Evolutionary conservation across 2,888 invertebrate species (phyloP).

Genomic region (Trichacis sp.): DNA sequence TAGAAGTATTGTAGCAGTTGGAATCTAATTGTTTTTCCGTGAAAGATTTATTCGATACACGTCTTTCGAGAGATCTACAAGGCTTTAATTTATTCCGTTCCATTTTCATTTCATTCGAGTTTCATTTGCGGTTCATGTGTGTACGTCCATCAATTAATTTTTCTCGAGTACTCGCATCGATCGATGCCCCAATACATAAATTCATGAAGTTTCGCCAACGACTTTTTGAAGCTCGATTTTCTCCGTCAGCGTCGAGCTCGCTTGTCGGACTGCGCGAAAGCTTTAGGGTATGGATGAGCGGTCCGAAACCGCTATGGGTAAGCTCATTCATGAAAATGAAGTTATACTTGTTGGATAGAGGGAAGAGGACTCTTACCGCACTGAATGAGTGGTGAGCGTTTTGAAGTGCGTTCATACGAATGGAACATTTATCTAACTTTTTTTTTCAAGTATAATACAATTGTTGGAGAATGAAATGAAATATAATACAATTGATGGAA

Average conservation of each 20-base stretch:
- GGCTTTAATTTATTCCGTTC: too few relatives aligned
- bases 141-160: slow-evolving; percentile 49
- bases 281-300: slow-evolving; percentile 23
- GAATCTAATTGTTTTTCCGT: slow-evolving; percentile 10
- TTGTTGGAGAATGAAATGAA: too few relatives aligned
- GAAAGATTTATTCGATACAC: slow-evolving; percentile 36
- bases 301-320: slow-evolving; percentile 27
- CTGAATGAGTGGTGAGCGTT: slow-evolving; percentile 23
- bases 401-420: not conserved
- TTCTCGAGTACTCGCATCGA: slow-evolving; percentile 45
- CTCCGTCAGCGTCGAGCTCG: slow-evolving; percentile 42
- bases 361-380: slow-evolving; percentile 12
- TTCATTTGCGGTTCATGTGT: slow-evolving; percentile 8
- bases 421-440: not conserved
- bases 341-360: slow-evolving; percentile 27
- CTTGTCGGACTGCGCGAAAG: slow-evolving; percentile 9
- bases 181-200: slow-evolving; percentile 55
- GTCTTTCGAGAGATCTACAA: slow-evolving; percentile 13
- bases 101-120: not conserved
- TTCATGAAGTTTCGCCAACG: slow-evolving; percentile 48
- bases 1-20: slow-evolving; percentile 7
- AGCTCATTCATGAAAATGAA: slow-evolving; percentile 38
- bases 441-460: not conserved
- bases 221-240: slow-evolving; percentile 55
- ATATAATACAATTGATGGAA: too few relatives aligned